Conservation (phyloP, 2,797 vertebrate genomes). For the Rhyacichthys aspro region DNA sequence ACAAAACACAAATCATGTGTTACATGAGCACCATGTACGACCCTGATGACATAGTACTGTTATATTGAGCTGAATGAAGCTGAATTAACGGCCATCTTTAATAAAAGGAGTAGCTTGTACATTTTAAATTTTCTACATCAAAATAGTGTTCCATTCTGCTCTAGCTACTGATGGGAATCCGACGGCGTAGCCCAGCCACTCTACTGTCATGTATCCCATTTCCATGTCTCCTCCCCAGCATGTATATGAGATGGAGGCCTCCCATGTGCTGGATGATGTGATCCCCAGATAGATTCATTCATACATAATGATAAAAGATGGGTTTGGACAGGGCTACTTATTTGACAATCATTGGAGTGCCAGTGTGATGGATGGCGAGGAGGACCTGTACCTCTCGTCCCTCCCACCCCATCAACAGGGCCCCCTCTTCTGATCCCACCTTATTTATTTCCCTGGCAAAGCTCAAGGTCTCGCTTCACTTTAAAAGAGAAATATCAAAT, state of each 20-base stretch:
- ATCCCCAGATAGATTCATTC: constrained; percentile 77
- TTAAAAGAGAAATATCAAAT: constrained; percentile 79
- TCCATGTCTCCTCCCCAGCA: constrained; percentile 68
- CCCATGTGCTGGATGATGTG: constrained; percentile 69
- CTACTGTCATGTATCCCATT: constrained; percentile 66
- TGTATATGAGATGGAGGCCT: constrained; percentile 71
- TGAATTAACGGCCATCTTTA: no score
- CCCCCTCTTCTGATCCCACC: constrained; percentile 60
- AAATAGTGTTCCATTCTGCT: constrained; percentile 49
- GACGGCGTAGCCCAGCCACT: constrained; percentile 49
- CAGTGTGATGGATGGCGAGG: constrained; percentile 73
- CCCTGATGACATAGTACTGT: no score
- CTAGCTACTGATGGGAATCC: constrained; percentile 56
- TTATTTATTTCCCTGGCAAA: constrained; percentile 63
- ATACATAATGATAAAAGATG: constrained; percentile 81
- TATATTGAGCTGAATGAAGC: constrained; percentile 25
- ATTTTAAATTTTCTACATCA: constrained; percentile 41
- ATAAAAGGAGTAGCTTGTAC: constrained; percentile 27
- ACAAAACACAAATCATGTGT: no score
- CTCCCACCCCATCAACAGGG: constrained; percentile 51
- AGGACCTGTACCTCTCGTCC: constrained; percentile 54
- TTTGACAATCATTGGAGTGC: constrained; percentile 82
- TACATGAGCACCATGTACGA: no score
- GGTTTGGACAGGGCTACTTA: constrained; percentile 80
- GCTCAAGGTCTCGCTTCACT: constrained; percentile 73